Conservation (phyloP, 2,888 invertebrate genomes). For the Amphipyra berbera region DNA sequence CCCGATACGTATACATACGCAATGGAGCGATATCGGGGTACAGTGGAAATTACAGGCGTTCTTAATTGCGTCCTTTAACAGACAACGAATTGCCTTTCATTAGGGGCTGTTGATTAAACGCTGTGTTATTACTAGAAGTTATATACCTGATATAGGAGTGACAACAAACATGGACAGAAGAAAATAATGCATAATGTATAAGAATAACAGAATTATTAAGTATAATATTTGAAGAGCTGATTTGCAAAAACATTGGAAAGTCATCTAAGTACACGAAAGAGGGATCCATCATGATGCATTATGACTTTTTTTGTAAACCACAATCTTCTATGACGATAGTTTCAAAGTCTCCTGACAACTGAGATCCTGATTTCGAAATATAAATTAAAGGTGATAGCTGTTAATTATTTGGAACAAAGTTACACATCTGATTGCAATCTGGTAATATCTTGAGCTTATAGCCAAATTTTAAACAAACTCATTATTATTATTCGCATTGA, state of each 20-base stretch:
- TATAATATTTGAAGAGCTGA: background rate
- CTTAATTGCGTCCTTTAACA: conserved; percentile 78
- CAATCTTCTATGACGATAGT: too few species aligned
- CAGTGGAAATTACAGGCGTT: conserved; percentile 70
- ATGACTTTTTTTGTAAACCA: too few species aligned
- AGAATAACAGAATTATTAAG: background rate
- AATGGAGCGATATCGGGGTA: conserved; percentile 44
- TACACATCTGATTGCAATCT: background rate
- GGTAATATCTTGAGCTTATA: background rate
- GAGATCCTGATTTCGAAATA: background rate
- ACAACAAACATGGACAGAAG: background rate
- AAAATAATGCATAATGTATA: background rate
- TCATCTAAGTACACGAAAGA: background rate
- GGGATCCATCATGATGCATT: too few species aligned
- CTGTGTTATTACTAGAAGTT: conserved; percentile 55
- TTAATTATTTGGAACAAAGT: background rate
- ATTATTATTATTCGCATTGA: background rate
- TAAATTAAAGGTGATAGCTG: background rate
- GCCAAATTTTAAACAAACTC: background rate
- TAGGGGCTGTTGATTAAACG: conserved; percentile 74
- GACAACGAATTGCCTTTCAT: conserved; percentile 77
- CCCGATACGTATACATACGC: conserved; percentile 35
- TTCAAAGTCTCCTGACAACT: too few species aligned
- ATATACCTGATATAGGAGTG: conserved; percentile 16
- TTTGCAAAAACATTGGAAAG: background rate